Evolutionary conservation across 2,113 vertebrate genomes (phyloP).

Genomic region (Calidris pugnax): DNA sequence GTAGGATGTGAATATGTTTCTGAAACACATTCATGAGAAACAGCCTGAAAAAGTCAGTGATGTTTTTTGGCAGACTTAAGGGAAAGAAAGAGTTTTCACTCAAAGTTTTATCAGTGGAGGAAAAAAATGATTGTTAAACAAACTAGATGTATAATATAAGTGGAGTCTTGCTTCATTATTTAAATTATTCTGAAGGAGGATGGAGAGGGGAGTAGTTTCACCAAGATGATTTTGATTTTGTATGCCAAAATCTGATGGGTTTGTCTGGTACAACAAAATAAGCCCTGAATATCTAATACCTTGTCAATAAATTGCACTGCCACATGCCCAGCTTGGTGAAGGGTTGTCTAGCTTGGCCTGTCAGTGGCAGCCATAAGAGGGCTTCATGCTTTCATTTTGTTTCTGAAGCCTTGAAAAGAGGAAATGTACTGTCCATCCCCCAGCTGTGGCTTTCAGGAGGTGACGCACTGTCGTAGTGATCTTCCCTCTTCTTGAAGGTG

Average conservation of each 20-base stretch:
- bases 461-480: background rate
- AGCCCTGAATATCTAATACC: background rate
- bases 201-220: background rate
- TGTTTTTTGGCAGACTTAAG: background rate
- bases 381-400: background rate
- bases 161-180: background rate
- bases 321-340: background rate
- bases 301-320: background rate
- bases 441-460: background rate
- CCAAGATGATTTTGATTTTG: background rate
- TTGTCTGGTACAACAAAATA: background rate
- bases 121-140: background rate
- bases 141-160: background rate
- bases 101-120: background rate
- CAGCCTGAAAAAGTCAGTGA: background rate
- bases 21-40: background rate
- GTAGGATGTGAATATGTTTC: background rate
- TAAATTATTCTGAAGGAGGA: background rate
- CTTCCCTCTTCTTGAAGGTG: background rate
- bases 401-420: background rate
- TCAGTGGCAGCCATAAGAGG: background rate
- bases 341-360: background rate
- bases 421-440: fast-evolving
- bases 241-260: background rate
- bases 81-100: background rate